Percentiles rank a stretch among this genome's conserved stretches.
Conservation (phyloP, 2,888 invertebrate genomes). For the Aspidiotus destructor region DNA sequence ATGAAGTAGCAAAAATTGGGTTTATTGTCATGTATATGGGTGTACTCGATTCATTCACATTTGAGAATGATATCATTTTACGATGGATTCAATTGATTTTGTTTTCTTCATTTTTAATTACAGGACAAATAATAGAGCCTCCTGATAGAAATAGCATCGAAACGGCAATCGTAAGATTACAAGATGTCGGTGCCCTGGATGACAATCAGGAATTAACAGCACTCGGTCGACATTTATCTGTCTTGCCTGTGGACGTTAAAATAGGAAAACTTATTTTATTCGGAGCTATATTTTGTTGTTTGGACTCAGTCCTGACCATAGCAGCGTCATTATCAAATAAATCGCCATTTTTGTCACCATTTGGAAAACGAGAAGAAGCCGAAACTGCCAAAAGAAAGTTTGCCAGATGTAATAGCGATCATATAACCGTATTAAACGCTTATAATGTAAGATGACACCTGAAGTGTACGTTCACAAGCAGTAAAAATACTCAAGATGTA, state of each 20-base stretch:
- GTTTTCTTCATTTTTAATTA: background rate
- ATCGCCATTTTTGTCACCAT: slow-evolving; percentile 41
- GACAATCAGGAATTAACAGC: slow-evolving; percentile 64
- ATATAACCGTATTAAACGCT: slow-evolving; percentile 45
- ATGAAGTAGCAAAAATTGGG: too few relatives aligned
- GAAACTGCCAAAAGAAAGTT: slow-evolving; percentile 13
- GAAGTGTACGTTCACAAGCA: background rate
- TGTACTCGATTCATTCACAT: too few relatives aligned
- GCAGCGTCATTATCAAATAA: slow-evolving; percentile 73
- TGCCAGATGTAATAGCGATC: slow-evolving; percentile 48
- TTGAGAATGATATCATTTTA: background rate
- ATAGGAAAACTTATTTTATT: slow-evolving; percentile 88
- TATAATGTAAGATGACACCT: slow-evolving; percentile 3
- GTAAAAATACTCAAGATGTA: background rate
- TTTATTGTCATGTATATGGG: too few relatives aligned
- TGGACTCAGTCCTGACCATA: slow-evolving; percentile 85
- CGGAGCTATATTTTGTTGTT: slow-evolving; percentile 82
- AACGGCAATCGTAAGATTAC: slow-evolving; percentile 58
- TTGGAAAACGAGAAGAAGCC: slow-evolving; percentile 12
- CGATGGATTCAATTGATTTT: background rate
- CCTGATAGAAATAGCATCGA: slow-evolving; percentile 57
- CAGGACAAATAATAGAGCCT: slow-evolving; percentile 53
- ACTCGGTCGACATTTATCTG: slow-evolving; percentile 75
- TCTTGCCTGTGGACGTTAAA: slow-evolving; percentile 79
- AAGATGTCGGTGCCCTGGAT: slow-evolving; percentile 73